Evolutionary conservation across 23 tunicate genomes (phyloP), one percentile per base, ranked within the genome.

Genomic region (Botrylloides violaceus): DNA sequence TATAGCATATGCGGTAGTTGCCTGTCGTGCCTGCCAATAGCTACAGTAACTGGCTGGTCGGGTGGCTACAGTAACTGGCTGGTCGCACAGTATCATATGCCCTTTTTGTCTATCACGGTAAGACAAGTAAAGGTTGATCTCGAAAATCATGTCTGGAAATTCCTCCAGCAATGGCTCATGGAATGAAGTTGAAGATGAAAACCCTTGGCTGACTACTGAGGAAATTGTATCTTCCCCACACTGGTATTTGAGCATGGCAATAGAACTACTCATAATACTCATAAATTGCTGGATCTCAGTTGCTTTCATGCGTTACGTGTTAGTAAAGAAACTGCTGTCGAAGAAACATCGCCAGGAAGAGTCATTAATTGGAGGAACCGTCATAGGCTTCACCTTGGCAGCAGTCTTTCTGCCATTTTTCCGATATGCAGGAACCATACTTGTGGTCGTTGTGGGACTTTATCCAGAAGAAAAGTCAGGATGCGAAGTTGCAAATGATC

Each of bases 401-500:
- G 56, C 74, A 12, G 74, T 68, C 4, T 4, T 9, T 4, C 25
- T 68, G 6, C 74, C 74, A 0, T 43, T 68, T 1, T 1, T 68
- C 37, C 56, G 74, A 4, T 68, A 68, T 37, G 7, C n/a, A 19
- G 58, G 58, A 36, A 68, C 74, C 32, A 4, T 37, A 6, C 9
- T 26, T 1, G 30, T 68, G 12, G n/a, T 68, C 25, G 26, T 39
- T 5, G 32, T 68, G 58, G 37, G 58, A 25, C 37, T 68, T 32
- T 39, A 68, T 22, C 74, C 74, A 7, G 58, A 68, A 39, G 20
- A 68, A 1, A 25, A 37, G 56, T 23, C 0, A 6, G 74, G 58
- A 37, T 68, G 74, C 29, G 74, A 68, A 37, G 20, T 43, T 23
- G 74, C 74, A 39, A 68, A 43, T 37, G 74, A 68, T 43, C 47